A percentile compares a stretch with the other conserved stretches of the same genome.
Evolutionary conservation across 2,797 vertebrate species (phyloP).

Genomic region (Fundulus diaphanus): DNA sequence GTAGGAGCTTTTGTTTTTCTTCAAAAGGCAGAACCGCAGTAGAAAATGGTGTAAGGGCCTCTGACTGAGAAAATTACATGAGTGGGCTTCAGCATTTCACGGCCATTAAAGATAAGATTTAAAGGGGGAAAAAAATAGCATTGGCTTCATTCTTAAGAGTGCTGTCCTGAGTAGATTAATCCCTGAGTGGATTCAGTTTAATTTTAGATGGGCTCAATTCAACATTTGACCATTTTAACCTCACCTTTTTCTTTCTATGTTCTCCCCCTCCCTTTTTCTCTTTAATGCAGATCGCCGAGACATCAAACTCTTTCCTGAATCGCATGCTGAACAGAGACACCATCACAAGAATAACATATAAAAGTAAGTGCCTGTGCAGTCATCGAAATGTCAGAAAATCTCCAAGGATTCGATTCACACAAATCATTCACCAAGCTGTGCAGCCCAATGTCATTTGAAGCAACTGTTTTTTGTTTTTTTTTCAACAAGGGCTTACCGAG

Average conservation of each 20-base stretch:
- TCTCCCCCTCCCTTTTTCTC: conserved; percentile 14
- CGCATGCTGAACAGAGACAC: conserved; percentile 99
- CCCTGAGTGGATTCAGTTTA: conserved; percentile 15
- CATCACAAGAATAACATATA: conserved; percentile 99
- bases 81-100: conserved; percentile 3
- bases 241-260: neutral
- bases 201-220: conserved; percentile 29
- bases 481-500: neutral
- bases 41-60: conserved; percentile 10
- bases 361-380: conserved; percentile 88
- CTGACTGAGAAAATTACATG: conserved; percentile 45
- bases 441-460: neutral
- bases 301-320: conserved; percentile 97
- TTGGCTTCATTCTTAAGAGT: neutral
- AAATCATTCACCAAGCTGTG: neutral
- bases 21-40: conserved; percentile 34
- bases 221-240: conserved; percentile 7
- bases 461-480: neutral
- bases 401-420: neutral
- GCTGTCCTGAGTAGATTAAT: conserved; percentile 14
- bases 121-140: conserved; percentile 24
- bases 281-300: conserved; percentile 91
- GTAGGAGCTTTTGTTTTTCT: conserved; percentile 47
- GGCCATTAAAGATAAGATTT: conserved; percentile 41
- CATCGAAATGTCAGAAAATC: neutral